phyloP scores from a whole-genome alignment of 1,140 invertebrate species.

The Propsilocerus akamusi region DNA sequence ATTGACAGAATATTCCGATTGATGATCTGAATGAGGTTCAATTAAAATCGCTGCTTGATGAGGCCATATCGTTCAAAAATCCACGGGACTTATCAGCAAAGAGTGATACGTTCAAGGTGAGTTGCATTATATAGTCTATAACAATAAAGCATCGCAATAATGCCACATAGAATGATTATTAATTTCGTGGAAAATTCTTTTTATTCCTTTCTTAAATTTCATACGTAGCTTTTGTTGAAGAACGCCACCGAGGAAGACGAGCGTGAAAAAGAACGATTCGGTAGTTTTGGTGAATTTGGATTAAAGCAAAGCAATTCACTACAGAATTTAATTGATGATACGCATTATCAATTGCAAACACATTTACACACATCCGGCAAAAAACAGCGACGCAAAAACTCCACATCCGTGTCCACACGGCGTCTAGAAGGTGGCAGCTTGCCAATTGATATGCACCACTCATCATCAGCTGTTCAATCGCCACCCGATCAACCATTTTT shows the following conservation, averaged over 20 bases:
- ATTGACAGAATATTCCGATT: too few species aligned
- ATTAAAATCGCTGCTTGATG: conserved; percentile 43
- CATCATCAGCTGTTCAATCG: conserved; percentile 21
- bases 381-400: conserved; percentile 5
- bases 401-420: conserved; percentile 30
- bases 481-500: neutral
- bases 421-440: conserved; percentile 45
- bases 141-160: neutral
- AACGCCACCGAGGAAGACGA: neutral
- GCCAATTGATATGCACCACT: conserved; percentile 36
- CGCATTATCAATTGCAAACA: neutral
- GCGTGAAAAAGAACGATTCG: neutral
- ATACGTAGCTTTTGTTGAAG: neutral
- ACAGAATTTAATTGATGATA: neutral
- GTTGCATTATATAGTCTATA: conserved; percentile 9
- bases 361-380: neutral
- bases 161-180: neutral
- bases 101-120: conserved; percentile 48
- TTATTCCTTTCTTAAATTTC: neutral
- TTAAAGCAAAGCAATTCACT: conserved; percentile 2
- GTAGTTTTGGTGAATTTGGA: too few species aligned
- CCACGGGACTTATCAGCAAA: conserved; percentile 50
- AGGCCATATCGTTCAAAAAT: conserved; percentile 48
- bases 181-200: neutral
- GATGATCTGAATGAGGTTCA: conserved; percentile 36